Evolutionary conservation across 2,888 invertebrate genomes (phyloP).

Genomic region (Aleiodes testaceus): DNA sequence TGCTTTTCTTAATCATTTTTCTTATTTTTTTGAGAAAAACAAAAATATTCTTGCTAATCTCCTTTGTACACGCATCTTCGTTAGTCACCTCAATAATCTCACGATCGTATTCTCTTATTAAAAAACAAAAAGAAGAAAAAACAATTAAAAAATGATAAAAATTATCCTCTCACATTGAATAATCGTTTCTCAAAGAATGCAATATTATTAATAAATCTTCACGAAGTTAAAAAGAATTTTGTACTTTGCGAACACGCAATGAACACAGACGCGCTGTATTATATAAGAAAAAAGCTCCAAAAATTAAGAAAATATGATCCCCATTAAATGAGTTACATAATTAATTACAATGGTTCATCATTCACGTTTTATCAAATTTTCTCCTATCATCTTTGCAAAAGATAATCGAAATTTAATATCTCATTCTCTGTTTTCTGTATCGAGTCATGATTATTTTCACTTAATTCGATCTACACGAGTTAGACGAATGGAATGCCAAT

Average conservation of each 20-base stretch:
- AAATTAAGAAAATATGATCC: constrained; percentile 41
- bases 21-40: constrained; percentile 43
- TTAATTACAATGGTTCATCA: constrained; percentile 4
- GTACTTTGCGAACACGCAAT: constrained; percentile 65
- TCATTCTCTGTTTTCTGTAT: constrained; percentile 54
- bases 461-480: constrained; percentile 7
- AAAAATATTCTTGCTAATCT: constrained; percentile 47
- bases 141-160: background rate
- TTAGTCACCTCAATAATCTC: constrained; percentile 35
- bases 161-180: constrained; percentile 3
- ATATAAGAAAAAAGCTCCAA: constrained; percentile 46
- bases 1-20: constrained; percentile 35
- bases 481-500: constrained; percentile 28
- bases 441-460: constrained; percentile 47
- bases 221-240: constrained; percentile 64
- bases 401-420: constrained; percentile 34
- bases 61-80: constrained; percentile 49
- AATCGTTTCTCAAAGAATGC: constrained; percentile 21
- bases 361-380: no score
- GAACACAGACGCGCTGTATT: constrained; percentile 49
- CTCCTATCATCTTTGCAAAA: constrained; percentile 17
- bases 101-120: constrained; percentile 43
- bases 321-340: constrained; percentile 19
- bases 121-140: constrained; percentile 35
- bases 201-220: constrained; percentile 54